phyloP scores from a whole-genome alignment of 2,888 invertebrate genomes.

The Drosophila pullipes region DNA sequence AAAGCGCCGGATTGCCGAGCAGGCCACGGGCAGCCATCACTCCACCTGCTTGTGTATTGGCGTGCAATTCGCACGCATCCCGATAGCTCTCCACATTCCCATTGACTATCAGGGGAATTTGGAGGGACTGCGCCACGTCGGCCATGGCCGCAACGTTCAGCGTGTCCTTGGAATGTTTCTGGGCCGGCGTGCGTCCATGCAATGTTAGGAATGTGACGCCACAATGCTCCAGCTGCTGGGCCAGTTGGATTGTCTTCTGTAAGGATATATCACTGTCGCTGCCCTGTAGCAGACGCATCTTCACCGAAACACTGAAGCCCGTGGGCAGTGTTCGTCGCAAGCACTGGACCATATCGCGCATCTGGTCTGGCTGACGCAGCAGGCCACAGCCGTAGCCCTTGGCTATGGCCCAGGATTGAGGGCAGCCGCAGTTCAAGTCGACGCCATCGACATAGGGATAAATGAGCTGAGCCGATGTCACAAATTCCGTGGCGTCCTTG shows the following conservation, averaged over 20 bases:
- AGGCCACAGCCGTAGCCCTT: constrained; percentile 95
- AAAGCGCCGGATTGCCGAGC: constrained; percentile 95
- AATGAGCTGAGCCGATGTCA: constrained; percentile 93
- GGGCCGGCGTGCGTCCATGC: constrained; percentile 95
- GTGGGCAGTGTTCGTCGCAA: constrained; percentile 90
- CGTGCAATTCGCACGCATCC: constrained; percentile 90
- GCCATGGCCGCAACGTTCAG: constrained; percentile 90
- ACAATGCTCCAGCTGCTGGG: constrained; percentile 92
- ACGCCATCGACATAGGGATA: constrained; percentile 95
- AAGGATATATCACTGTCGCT: constrained; percentile 58
- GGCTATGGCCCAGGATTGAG: constrained; percentile 97
- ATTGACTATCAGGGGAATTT: constrained; percentile 95
- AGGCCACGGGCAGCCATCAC: constrained; percentile 97
- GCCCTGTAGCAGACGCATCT: constrained; percentile 90
- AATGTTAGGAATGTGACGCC: constrained; percentile 96
- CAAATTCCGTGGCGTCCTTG: constrained; percentile 92
- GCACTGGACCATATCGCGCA: constrained; percentile 92
- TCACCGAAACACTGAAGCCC: constrained; percentile 94
- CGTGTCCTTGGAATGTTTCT: constrained; percentile 90
- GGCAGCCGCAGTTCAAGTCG: constrained; percentile 99
- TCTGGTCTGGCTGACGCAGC: constrained; percentile 92
- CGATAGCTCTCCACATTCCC: constrained; percentile 92
- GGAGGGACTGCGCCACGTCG: constrained; percentile 88
- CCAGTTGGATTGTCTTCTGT: constrained; percentile 91
- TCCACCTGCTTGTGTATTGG: constrained; percentile 91